Base-by-base conservation (phyloP, 92 coral and sea anemone species). In the Chrysogorgia sp. region DNA sequence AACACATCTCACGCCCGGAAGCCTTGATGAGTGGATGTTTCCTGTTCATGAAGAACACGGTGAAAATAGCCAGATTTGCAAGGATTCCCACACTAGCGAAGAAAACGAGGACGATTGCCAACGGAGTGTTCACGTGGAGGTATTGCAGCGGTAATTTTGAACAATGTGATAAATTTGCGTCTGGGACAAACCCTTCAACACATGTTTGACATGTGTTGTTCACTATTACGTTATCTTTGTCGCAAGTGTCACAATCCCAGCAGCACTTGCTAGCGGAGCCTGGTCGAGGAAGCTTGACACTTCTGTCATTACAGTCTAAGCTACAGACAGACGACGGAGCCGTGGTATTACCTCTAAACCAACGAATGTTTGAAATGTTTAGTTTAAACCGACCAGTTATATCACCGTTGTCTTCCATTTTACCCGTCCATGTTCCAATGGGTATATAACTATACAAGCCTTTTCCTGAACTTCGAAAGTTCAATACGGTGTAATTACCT, bases 171-270 rank as follows among this genome's bases (percentile, higher is more conserved):
- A 81, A 89, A 48, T 85, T 89, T 1, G 62, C 34, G 30, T 79
- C 71, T 9, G 98, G 97, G 4, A 89, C 74, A 74, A 82, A 85
- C 21, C 98, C 97, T 35, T 55, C 58, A 45, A 74, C 77, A 62
- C 98, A 93, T 58, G 82, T 20, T 21, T 43, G 86, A 31, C 98
- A 93, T 50, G 86, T 93, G 77, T 88, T 91, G 65, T 93, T 93
- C 55, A 67, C n/a, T 48, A 91, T 33, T 15, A 76, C 71, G 56
- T 83, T 79, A 76, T 65, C 56, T 41, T 49, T n/a, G 20, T 7
- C 12, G 83, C 87, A 83, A 12, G 13, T 30, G 33, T 56, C 22
- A 47, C 87, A 83, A 13, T 66, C 78, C 87, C 87, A 83, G 32
- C 87, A 83, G 22, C 87, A 83, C 35, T 63, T 22, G 37, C 74